Conservation (phyloP, 2,797 vertebrate genomes). For the Neopelma chrysocephalum region DNA sequence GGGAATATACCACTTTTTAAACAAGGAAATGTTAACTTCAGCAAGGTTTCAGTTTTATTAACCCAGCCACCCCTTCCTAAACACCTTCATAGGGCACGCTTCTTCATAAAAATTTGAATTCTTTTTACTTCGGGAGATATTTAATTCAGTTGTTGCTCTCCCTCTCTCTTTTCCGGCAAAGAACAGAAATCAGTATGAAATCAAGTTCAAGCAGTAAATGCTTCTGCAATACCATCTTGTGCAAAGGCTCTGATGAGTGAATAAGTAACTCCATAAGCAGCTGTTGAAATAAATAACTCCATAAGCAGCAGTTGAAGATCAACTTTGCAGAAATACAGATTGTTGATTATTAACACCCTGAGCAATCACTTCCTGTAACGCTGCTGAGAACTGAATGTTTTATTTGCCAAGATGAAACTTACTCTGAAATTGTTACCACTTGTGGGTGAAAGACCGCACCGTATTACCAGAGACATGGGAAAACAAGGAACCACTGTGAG, state of each 20-base stretch:
- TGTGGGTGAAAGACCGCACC: neutral
- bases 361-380: neutral
- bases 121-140: neutral
- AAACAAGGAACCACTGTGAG: neutral
- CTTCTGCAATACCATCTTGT: neutral
- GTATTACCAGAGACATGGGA: rapidly evolving
- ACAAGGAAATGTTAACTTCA: neutral
- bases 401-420: neutral
- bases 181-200: neutral
- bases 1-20: neutral
- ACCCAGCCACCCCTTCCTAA: neutral
- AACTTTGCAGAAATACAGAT: neutral
- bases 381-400: neutral
- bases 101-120: neutral
- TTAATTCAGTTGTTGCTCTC: neutral
- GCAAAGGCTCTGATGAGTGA: neutral
- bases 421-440: neutral
- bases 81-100: neutral
- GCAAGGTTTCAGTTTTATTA: neutral
- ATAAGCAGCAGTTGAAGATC: neutral
- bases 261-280: neutral
- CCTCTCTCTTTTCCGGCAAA: neutral
- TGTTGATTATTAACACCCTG: neutral
- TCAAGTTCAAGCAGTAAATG: neutral
- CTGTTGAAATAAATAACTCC: neutral